phyloP scores from a whole-genome alignment of 2,113 vertebrate genomes.

The Micronycteris hirsuta region DNA sequence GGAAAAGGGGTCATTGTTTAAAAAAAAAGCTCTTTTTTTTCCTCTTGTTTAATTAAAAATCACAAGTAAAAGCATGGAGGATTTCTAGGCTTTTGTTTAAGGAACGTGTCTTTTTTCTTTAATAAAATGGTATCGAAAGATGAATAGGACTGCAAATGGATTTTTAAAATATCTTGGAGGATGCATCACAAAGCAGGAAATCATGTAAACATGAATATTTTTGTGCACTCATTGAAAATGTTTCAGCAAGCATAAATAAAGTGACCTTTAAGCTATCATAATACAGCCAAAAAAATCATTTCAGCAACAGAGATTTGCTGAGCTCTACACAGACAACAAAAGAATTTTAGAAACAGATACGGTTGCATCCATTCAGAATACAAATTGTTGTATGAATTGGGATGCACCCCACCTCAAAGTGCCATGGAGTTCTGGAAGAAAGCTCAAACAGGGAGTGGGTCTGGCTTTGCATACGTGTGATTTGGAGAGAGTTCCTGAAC shows the following conservation, averaged over 20 bases:
- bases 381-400: background rate
- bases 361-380: background rate
- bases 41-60: background rate
- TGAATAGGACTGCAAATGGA: background rate
- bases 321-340: background rate
- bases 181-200: slow-evolving; percentile 8
- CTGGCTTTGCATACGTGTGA: background rate
- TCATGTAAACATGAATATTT: background rate
- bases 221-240: slow-evolving; percentile 28
- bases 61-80: background rate
- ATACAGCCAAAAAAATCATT: background rate
- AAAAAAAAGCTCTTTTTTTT: background rate
- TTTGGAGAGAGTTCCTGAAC: background rate
- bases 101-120: background rate
- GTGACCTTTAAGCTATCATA: background rate
- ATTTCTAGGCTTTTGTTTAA: slow-evolving; percentile 1
- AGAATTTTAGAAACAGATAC: background rate
- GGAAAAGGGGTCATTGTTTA: background rate
- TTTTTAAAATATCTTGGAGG: background rate
- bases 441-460: background rate
- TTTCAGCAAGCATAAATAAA: slow-evolving; percentile 13
- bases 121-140: slow-evolving; percentile 7
- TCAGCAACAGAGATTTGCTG: background rate
- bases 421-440: background rate
- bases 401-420: background rate